A percentile compares a stretch with the other conserved stretches of the same genome.
Evolutionary conservation across 2,797 vertebrate species (phyloP).

Genomic region (Aeoliscus strigatus): DNA sequence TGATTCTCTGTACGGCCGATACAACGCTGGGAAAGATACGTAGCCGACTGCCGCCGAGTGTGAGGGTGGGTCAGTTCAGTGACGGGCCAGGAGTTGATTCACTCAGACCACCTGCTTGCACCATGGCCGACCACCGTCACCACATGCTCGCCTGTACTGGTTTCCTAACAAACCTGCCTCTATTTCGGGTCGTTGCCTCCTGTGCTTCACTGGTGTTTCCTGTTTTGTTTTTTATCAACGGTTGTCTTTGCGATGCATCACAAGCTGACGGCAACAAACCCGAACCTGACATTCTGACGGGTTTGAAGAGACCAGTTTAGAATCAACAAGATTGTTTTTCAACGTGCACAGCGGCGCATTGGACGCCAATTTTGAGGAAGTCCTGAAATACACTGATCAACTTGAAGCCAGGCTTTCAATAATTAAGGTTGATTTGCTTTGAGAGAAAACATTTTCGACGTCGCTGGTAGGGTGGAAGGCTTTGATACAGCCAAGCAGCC

Average conservation of each 20-base stretch:
- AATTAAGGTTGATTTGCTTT: constrained; percentile 68
- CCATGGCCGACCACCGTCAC: constrained; percentile 15
- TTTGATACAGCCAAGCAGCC: constrained; percentile 71
- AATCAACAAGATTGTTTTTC: constrained; percentile 53
- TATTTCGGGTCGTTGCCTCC: constrained; percentile 17
- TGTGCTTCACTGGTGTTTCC: constrained; percentile 14
- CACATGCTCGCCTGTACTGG: constrained; percentile 15
- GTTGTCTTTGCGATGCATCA: constrained; percentile 38
- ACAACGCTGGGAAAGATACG: constrained; percentile 33
- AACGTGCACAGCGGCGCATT: constrained; percentile 44
- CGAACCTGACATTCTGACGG: constrained; percentile 32
- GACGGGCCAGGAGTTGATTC: constrained; percentile 7
- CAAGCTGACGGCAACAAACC: constrained; percentile 34
- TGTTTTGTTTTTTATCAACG: constrained; percentile 23
- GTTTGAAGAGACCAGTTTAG: constrained; percentile 26
- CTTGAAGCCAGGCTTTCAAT: constrained; percentile 61
- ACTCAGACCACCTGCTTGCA: constrained; percentile 13
- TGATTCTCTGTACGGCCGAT: constrained; percentile 39
- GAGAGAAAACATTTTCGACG: constrained; percentile 65
- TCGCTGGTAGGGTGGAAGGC: constrained; percentile 58
- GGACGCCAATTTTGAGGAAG: constrained; percentile 59
- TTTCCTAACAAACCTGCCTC: constrained; percentile 2
- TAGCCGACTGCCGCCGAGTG: constrained; percentile 8
- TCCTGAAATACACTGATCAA: constrained; percentile 65
- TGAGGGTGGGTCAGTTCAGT: constrained; percentile 26